Percentiles rank a stretch among this genome's conserved stretches.
Conservation (phyloP, 2,113 vertebrate genomes). For the Sminthopsis crassicaudata region DNA sequence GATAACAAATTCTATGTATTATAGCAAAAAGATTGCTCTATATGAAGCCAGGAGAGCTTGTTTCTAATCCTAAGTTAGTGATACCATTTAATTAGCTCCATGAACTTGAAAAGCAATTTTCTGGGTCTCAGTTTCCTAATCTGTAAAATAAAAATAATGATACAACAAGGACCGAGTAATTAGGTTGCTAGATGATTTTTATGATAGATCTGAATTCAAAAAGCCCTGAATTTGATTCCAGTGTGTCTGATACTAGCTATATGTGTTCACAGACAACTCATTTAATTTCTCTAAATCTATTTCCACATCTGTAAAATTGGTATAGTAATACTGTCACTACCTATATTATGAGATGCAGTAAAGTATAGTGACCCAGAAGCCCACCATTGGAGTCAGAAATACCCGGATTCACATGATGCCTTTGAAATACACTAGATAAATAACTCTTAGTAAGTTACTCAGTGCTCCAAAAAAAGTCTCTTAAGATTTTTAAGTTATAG, state of each 20-base stretch:
- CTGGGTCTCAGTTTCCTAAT: neutral
- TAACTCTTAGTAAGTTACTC: neutral
- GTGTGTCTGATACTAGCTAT: neutral
- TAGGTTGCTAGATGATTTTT: neutral
- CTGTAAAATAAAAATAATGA: neutral
- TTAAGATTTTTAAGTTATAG: neutral
- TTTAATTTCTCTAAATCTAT: conserved; percentile 37
- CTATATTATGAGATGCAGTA: neutral
- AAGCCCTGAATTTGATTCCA: neutral
- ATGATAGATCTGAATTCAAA: neutral
- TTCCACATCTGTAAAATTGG: conserved; percentile 49
- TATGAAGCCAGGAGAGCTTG: neutral
- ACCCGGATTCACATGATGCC: neutral
- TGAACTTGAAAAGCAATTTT: neutral
- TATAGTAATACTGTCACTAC: neutral
- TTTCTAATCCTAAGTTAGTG: neutral
- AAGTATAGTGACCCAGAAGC: neutral
- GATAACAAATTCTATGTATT: neutral
- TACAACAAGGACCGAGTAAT: neutral
- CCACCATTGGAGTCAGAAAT: neutral
- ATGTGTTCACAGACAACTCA: conserved; percentile 2
- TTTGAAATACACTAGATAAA: neutral
- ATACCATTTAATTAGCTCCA: neutral
- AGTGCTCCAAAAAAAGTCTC: neutral
- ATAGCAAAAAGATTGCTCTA: neutral